phyloP scores from a whole-genome alignment of 1,140 invertebrate genomes.

The Fopius arisanus region DNA sequence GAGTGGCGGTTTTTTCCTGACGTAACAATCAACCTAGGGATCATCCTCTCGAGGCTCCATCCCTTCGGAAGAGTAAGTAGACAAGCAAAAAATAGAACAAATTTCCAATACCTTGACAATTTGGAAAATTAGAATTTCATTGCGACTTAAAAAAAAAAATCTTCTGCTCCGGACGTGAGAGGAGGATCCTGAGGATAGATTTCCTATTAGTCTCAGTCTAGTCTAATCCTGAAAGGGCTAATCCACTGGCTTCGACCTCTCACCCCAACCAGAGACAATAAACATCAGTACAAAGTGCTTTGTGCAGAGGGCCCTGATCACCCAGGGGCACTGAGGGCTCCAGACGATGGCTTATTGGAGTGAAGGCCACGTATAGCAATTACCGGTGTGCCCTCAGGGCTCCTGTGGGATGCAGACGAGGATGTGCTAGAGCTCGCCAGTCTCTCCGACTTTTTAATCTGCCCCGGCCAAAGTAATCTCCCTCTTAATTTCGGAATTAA shows the following conservation, averaged over 20 bases:
- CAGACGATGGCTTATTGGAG: slow-evolving; percentile 47
- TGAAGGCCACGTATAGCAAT: slow-evolving; percentile 49
- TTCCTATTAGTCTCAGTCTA: no score
- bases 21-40: slow-evolving; percentile 43
- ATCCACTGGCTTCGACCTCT: not conserved
- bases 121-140: no score
- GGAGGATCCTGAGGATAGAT: not conserved
- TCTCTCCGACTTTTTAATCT: slow-evolving; percentile 17
- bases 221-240: not conserved
- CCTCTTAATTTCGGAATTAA: slow-evolving; percentile 9
- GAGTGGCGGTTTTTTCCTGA: slow-evolving; percentile 37
- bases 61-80: no score
- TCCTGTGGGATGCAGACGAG: slow-evolving; percentile 36
- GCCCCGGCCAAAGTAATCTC: not conserved
- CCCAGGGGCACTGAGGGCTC: not conserved
- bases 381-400: slow-evolving; percentile 46
- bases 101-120: no score
- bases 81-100: no score
- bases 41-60: not conserved
- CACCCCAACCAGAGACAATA: slow-evolving; percentile 53
- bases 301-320: slow-evolving; percentile 9
- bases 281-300: slow-evolving; percentile 54
- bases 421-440: not conserved
- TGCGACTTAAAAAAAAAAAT: no score
- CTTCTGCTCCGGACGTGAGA: no score